Conservation (phyloP, 1,140 invertebrate genomes). For the Maconellicoccus hirsutus region DNA sequence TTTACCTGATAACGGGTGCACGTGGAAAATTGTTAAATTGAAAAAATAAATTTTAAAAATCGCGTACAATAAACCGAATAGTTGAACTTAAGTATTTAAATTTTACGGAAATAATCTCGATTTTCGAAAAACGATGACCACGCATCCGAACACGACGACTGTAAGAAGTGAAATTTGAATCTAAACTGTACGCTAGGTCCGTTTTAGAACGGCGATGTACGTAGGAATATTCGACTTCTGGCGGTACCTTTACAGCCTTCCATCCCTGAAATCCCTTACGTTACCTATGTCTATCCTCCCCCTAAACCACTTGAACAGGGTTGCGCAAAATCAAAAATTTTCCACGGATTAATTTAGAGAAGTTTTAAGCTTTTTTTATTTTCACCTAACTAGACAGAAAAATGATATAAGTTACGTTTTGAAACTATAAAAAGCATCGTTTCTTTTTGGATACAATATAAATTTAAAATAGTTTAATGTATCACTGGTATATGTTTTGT, state of each 20-base stretch:
- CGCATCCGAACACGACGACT: not conserved
- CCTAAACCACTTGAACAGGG: not conserved
- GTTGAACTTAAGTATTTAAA: not conserved
- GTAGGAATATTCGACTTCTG: slow-evolving; percentile 8
- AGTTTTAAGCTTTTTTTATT: too few species aligned
- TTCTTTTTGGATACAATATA: too few species aligned
- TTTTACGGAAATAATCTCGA: not conserved
- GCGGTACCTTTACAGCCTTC: slow-evolving; percentile 1
- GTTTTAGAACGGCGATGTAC: not conserved
- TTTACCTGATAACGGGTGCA: not conserved
- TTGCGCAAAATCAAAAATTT: not conserved
- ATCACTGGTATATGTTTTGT: too few species aligned
- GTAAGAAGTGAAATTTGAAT: not conserved
- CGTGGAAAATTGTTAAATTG: not conserved
- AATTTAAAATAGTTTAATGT: too few species aligned
- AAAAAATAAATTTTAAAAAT: not conserved
- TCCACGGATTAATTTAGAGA: not conserved
- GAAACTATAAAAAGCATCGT: too few species aligned
- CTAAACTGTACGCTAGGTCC: not conserved
- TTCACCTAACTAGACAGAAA: not conserved
- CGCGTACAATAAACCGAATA: not conserved
- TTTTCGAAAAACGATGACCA: not conserved
- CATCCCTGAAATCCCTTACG: not conserved
- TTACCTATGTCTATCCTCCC: not conserved
- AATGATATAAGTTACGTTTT: too few species aligned